A percentile compares a stretch with the other conserved stretches of the same genome.
Evolutionary conservation across 2,797 vertebrate species (phyloP).

Genomic region (Coreius guichenoti): DNA sequence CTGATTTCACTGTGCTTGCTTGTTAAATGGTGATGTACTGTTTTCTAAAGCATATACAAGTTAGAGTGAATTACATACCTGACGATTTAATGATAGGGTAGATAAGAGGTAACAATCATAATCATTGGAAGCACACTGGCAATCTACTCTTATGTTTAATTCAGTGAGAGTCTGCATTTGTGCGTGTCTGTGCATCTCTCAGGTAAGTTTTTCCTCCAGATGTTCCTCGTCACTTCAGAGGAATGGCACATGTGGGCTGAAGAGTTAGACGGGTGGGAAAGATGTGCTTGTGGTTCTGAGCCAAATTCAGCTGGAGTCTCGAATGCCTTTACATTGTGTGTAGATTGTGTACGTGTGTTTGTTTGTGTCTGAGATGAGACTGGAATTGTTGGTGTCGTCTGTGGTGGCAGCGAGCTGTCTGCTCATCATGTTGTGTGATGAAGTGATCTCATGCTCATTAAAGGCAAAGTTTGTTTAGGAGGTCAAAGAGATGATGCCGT

Average conservation of each 20-base stretch:
- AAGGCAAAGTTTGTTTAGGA: conserved; percentile 67
- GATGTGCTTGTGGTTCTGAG: conserved; percentile 65
- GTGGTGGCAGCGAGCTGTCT: conserved; percentile 64
- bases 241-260: conserved; percentile 48
- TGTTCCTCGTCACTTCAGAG: conserved; percentile 53
- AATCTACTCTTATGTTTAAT: conserved; percentile 42
- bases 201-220: conserved; percentile 57
- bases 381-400: conserved; percentile 33
- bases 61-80: conserved; percentile 5
- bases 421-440: conserved; percentile 67
- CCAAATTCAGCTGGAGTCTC: conserved; percentile 67
- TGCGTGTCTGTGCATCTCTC: conserved; percentile 49
- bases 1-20: conserved; percentile 32
- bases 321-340: conserved; percentile 37
- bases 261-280: conserved; percentile 64
- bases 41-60: conserved; percentile 28
- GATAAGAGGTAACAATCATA: conserved; percentile 15
- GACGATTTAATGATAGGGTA: conserved; percentile 34
- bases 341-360: conserved; percentile 56
- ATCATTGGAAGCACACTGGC: conserved; percentile 24
- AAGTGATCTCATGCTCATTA: conserved; percentile 75
- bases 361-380: conserved; percentile 38
- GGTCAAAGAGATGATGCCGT: conserved; percentile 5
- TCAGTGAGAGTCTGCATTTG: conserved; percentile 15
- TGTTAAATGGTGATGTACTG: conserved; percentile 31